Base-by-base conservation (phyloP, 2,888 invertebrate genomes). In the Drosophila rellima region DNA sequence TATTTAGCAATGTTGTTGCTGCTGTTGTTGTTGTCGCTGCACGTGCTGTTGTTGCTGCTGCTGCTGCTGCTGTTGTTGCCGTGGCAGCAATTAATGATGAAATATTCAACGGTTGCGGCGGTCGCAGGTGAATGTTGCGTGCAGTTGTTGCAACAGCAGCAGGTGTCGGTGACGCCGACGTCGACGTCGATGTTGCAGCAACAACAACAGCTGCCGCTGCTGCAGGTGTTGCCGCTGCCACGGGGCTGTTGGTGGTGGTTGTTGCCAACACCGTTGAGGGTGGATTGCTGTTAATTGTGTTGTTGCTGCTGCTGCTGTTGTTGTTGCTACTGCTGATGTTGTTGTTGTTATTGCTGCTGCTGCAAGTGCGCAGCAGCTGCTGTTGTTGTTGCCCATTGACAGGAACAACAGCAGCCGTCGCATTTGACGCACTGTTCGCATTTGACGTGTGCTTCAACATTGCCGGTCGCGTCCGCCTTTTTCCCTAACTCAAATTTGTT, bases 91-190 rank as follows among this genome's bases (percentile, higher is more conserved):
- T 92, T 83, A 96, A 92, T 62, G 95, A 95, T 81, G 95, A 94
- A 71, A 95, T 94, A 92, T 95, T 95, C 75, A 95, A 93, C 59
- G 95, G 95, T 82, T 95, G 94, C 84, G 95, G 94, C 48, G 92
- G 92, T 66, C 92, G 89, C 78, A 91, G 80, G 71, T 92, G 92
- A 59, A 91, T 90, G 68, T 88, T 90, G 79, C 90, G 89, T 66
- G 89, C 71, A 48, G 91, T 90, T 84, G 86, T 78, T 78, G 91
- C 90, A 89, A 83, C 83, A 81, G 75, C 88, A 66, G 87, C 89
- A 47, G 82, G 88, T 37, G 86, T 55, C 7, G 77, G 62, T n/a
- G 77, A 62, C 51, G 39, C 47, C 2, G 57, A 56, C 7, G 72
- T 44, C 2, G 57, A 61, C 6, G 75, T 42, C 13, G 56, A 17